A percentile compares a stretch with the other conserved stretches of the same genome.
Evolutionary conservation across 2,113 vertebrate genomes (phyloP).

Genomic region (Nettapus auritus): DNA sequence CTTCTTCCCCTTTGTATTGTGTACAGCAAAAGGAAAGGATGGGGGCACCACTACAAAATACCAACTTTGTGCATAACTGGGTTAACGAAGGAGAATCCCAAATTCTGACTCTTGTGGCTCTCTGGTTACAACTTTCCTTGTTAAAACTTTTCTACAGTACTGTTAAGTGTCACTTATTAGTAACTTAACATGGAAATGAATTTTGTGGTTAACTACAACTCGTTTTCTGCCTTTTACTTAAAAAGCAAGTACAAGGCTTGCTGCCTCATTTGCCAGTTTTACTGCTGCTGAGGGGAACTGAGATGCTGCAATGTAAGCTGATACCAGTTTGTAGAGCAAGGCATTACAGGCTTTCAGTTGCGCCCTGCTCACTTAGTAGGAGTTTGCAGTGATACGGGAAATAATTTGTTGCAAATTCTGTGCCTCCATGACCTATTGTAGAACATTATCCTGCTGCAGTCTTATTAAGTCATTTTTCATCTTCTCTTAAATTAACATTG

Average conservation of each 20-base stretch:
- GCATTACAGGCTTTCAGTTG: conserved; percentile 50
- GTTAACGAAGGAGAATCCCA: background rate
- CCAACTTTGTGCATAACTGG: background rate
- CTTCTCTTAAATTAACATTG: conserved; percentile 76
- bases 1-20: background rate
- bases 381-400: conserved; percentile 70
- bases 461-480: conserved; percentile 80
- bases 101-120: background rate
- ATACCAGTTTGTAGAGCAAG: conserved; percentile 38
- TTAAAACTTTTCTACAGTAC: background rate
- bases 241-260: conserved; percentile 16
- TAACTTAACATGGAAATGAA: conserved; percentile 17
- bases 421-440: conserved; percentile 64
- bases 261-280: background rate
- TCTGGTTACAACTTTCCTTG: background rate
- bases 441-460: conserved; percentile 63
- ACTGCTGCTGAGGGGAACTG: background rate
- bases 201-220: conserved; percentile 41
- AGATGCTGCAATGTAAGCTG: background rate
- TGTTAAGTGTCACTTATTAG: conserved; percentile 40
- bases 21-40: background rate
- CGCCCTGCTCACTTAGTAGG: conserved; percentile 61
- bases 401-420: conserved; percentile 77
- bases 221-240: conserved; percentile 57
- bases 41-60: background rate